A percentile compares a stretch with the other conserved stretches of the same genome.
Conservation (phyloP, 2,797 vertebrate genomes). For the Melanotaenia pygmaea region DNA sequence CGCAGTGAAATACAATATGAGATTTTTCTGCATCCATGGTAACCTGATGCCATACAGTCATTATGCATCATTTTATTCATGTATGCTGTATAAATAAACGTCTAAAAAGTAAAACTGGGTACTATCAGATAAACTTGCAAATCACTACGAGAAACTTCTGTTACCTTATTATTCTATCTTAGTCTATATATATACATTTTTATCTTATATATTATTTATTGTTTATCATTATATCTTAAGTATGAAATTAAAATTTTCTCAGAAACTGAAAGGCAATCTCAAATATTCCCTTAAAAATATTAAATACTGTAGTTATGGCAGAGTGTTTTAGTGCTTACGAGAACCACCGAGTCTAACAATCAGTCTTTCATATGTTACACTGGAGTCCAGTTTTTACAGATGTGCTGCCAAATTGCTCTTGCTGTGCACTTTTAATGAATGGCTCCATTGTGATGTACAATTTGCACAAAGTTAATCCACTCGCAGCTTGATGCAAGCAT, state of each 20-base stretch:
- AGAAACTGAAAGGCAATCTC: conserved; percentile 4
- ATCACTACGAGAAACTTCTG: too few species aligned
- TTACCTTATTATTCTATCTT: too few species aligned
- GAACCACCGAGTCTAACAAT: conserved; percentile 2
- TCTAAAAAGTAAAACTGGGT: too few species aligned
- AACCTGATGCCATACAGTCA: not conserved
- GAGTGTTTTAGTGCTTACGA: conserved; percentile 8
- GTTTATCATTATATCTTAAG: not conserved
- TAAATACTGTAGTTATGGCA: conserved; percentile 4
- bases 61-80: not conserved
- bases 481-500: conserved; percentile 70
- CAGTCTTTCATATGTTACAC: conserved; percentile 29
- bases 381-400: conserved; percentile 54
- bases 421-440: conserved; percentile 65
- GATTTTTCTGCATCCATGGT: not conserved
- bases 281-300: conserved; percentile 4
- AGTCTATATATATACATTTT: not conserved
- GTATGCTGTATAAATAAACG: not conserved
- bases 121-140: too few species aligned
- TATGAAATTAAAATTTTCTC: not conserved
- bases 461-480: conserved; percentile 72
- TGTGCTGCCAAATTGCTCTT: conserved; percentile 56
- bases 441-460: conserved; percentile 65
- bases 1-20: not conserved
- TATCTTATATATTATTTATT: not conserved